A percentile compares a stretch with the other conserved stretches of the same genome.
Conservation (phyloP, 2,113 vertebrate species). For the Chascanopsetta lugubris region DNA sequence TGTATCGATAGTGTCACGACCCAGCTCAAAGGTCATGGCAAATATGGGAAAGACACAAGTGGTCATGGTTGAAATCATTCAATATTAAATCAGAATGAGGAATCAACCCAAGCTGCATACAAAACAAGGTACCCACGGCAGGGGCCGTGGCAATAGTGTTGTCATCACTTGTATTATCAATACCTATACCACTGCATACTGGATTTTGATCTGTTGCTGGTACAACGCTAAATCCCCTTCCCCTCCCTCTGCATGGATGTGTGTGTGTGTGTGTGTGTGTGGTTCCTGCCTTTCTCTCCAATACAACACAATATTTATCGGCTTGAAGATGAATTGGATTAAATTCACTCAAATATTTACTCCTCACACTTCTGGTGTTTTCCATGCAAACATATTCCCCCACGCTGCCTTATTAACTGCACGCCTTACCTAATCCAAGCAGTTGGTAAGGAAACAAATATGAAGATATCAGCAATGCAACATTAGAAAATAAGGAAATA, state of each 20-base stretch:
- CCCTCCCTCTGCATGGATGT: too few species aligned
- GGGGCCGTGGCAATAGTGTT: too few species aligned
- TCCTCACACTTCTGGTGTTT: not conserved
- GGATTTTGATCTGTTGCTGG: constrained; percentile 10
- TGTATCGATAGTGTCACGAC: too few species aligned
- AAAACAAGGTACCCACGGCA: too few species aligned
- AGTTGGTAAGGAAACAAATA: constrained; percentile 1
- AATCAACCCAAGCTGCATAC: too few species aligned
- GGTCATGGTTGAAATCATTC: too few species aligned
- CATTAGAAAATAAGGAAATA: not conserved
- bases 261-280: too few species aligned
- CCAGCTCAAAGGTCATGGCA: too few species aligned
- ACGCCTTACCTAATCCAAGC: constrained; percentile 7
- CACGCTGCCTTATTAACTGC: constrained; percentile 13
- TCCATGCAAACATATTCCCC: not conserved
- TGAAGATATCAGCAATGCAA: constrained; percentile 8
- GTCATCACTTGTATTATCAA: not conserved
- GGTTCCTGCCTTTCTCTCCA: constrained; percentile 18
- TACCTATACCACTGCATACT: constrained; percentile 8
- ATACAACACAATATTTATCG: constrained; percentile 11
- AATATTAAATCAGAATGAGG: too few species aligned
- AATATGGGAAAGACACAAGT: too few species aligned
- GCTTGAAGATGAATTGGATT: constrained; percentile 1
- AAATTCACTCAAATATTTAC: constrained; percentile 17
- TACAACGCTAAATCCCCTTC: constrained; percentile 17